Evolutionary conservation across 2,888 invertebrate genomes (phyloP).

Genomic region (Athalia circularis): DNA sequence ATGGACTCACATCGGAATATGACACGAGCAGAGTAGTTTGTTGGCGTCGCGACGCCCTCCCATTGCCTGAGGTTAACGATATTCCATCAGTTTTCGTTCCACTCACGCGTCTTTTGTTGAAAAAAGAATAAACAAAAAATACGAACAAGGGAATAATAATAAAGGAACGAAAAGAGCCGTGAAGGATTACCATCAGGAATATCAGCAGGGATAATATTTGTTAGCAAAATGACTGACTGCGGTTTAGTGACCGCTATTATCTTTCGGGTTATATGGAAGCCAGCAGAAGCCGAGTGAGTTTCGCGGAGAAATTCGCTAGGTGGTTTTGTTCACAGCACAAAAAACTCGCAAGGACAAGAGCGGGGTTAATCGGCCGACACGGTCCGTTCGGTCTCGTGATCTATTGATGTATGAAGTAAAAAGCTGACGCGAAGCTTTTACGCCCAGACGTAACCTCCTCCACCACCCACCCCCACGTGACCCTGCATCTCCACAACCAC

Average conservation of each 20-base stretch:
- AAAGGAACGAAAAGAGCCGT: background rate
- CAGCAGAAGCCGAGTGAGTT: background rate
- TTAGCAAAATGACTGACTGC: too few species aligned
- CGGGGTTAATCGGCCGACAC: constrained; percentile 24
- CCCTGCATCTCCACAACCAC: too few species aligned
- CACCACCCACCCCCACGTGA: background rate
- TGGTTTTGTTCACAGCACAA: background rate
- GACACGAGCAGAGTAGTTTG: too few species aligned
- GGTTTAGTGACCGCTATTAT: too few species aligned
- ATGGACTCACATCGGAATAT: too few species aligned
- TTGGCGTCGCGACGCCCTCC: background rate
- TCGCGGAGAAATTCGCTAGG: background rate
- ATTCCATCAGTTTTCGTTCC: too few species aligned
- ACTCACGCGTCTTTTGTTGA: background rate
- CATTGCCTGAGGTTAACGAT: too few species aligned
- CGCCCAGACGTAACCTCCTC: background rate
- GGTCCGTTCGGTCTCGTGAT: background rate
- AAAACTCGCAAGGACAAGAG: background rate
- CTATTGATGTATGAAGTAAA: constrained; percentile 14
- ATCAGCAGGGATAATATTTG: too few species aligned
- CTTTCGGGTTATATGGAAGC: background rate
- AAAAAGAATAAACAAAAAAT: background rate
- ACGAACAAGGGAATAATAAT: background rate
- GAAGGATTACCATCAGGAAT: too few species aligned
- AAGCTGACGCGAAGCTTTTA: constrained; percentile 18